Evolutionary conservation across 2,113 vertebrate species (phyloP), one percentile per base, ranked within the genome.

Genomic region (Engystomops pustulosus): DNA sequence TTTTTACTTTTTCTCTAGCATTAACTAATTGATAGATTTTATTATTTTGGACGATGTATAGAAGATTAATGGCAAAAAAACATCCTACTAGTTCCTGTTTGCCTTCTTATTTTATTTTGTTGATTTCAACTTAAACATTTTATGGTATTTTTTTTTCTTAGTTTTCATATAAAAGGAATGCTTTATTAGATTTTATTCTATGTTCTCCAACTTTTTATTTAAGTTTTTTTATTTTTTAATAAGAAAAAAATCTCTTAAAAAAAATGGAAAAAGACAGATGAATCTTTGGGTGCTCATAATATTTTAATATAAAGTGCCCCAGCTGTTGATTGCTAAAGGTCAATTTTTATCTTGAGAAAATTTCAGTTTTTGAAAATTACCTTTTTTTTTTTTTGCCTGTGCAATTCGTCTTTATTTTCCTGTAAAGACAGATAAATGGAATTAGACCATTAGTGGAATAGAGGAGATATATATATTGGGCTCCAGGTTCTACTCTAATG

Each of bases 381-480:
- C 32, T 34, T 38, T 55, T 68, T 34, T 49, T n/a, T 34, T 38
- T 55, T 68, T 34, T 49, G 25, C 68, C 62, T 79, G 32, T 60
- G 58, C 17, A 18, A 68, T 47, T 65, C 15, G 12, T 80, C 78
- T 23, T 38, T 79, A 60, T 23, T 45, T 18, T 45, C 32, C 23
- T 20, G 25, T 55, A 69, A 36, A 27, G 18, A 18, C 27, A 53
- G 32, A 34, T 17, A 25, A 65, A 53, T 55, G 18, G 30, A 65
- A 78, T 67, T 69, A 38, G 53, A 34, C 74, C 60, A 69, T 84
- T 75, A 53, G 72, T 55, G 44, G 11, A 51, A 27, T 4, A 75
- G 32, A 51, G 11, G 10, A 36, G 55, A 76, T 68, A 44, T 44
- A 49, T 30, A 51, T 51, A 30, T 36, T 4, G n/a, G 4, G 58